These are phyloP conservation scores for Neosilurus mollespiculum DNA, from an alignment of 2,797 vertebrate genomes.

Conservation along the genomic window DNA sequence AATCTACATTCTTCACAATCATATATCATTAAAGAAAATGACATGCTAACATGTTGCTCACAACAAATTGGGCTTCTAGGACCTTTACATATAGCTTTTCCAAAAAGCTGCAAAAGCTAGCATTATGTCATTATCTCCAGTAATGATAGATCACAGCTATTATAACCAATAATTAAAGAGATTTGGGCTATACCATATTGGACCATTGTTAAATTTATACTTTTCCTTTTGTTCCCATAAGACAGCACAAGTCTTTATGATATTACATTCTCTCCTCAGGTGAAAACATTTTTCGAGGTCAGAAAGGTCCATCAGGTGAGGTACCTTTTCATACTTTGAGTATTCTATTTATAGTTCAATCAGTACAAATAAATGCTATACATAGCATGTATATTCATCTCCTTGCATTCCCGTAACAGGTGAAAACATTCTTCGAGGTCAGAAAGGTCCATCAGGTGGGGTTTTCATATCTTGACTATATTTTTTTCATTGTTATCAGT, in stretches of 20 bases:
- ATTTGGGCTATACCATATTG: not conserved
- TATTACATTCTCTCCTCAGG: conserved; percentile 14
- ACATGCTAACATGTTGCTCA: not conserved
- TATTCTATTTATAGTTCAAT: not conserved
- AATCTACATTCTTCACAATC: conserved; percentile 22
- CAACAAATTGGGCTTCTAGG: not conserved
- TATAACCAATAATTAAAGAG: not conserved
- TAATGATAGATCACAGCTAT: no score
- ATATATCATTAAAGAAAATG: conserved; percentile 16
- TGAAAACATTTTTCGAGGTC: conserved; percentile 14
- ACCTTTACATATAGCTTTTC: not conserved
- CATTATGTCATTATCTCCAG: no score
- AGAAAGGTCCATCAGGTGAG: conserved; percentile 24
- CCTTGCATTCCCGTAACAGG: not conserved
- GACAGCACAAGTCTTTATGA: not conserved
- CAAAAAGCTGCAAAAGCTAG: not conserved
- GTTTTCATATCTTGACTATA: no score
- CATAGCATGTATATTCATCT: not conserved
- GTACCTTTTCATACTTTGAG: not conserved
- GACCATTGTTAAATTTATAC: not conserved
- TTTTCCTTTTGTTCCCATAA: not conserved
- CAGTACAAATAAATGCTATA: not conserved
- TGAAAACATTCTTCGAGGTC: conserved; percentile 19
- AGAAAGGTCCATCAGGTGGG: conserved; percentile 23
- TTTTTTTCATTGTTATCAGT: no score